A percentile compares a stretch with the other conserved stretches of the same genome.
Evolutionary conservation across 1,140 invertebrate species (phyloP).

Genomic region (Pseudomyrmex flavicornis): DNA sequence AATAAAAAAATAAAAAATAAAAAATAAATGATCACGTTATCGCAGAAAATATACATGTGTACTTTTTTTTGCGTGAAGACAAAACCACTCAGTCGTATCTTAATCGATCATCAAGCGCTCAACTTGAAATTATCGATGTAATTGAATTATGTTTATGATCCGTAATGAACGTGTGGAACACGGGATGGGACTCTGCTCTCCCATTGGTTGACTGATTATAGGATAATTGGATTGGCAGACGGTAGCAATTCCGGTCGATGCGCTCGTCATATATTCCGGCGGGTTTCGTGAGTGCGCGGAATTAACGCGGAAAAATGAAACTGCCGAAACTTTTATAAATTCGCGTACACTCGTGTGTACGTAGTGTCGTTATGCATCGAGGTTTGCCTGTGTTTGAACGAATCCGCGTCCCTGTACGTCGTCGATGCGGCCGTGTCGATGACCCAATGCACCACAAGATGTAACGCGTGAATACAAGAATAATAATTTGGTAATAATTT

Average conservation of each 20-base stretch:
- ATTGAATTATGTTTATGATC: slow-evolving; percentile 61
- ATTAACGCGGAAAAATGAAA: slow-evolving; percentile 44
- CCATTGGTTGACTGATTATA: slow-evolving; percentile 56
- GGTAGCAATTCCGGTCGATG: slow-evolving; percentile 43
- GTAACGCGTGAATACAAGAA: background rate
- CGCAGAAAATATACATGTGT: background rate
- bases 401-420: background rate
- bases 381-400: background rate
- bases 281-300: background rate
- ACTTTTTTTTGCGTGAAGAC: background rate
- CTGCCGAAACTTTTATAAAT: slow-evolving; percentile 27
- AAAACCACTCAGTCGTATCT: background rate
- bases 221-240: slow-evolving; percentile 61
- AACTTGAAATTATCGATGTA: slow-evolving; percentile 25
- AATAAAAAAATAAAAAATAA: too few relatives aligned
- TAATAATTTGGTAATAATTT: slow-evolving; percentile 48
- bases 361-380: too few relatives aligned
- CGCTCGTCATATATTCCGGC: slow-evolving; percentile 10
- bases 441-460: background rate
- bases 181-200: background rate
- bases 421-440: background rate
- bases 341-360: background rate
- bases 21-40: background rate
- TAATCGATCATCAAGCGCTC: slow-evolving; percentile 37
- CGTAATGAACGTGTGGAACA: slow-evolving; percentile 20